phyloP scores from a whole-genome alignment of 1,140 invertebrate genomes.

The Sarcophaga bullata region DNA sequence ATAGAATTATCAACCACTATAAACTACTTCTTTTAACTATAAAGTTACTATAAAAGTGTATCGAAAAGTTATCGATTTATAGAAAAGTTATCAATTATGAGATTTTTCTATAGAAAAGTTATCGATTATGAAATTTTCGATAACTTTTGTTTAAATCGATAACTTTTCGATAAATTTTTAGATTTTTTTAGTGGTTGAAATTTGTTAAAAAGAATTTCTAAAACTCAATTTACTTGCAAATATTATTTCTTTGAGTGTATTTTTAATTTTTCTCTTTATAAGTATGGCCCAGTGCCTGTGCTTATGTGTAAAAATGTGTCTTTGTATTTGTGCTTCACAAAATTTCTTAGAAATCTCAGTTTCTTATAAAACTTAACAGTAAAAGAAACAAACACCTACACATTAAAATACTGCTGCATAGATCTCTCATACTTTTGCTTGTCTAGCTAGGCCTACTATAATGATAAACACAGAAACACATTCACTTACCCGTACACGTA shows the following conservation, averaged over 20 bases:
- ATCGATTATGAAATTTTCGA: no score
- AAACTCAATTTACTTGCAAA: not conserved
- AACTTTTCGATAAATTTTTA: no score
- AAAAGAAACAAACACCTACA: not conserved
- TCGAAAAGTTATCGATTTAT: no score
- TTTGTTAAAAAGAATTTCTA: no score
- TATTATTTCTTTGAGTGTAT: not conserved
- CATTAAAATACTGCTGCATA: not conserved
- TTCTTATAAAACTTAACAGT: constrained; percentile 2
- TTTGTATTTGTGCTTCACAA: not conserved
- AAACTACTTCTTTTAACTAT: no score
- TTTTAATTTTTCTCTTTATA: not conserved
- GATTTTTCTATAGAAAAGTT: no score
- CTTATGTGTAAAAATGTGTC: not conserved
- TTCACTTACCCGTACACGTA: not conserved
- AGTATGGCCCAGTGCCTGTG: not conserved
- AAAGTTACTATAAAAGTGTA: no score
- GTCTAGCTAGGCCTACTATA: not conserved
- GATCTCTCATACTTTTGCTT: not conserved
- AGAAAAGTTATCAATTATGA: no score
- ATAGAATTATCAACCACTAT: no score
- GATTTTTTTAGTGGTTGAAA: no score
- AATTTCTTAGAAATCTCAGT: constrained; percentile 29
- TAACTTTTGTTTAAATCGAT: no score
- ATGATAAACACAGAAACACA: not conserved